Evolutionary conservation across 35 echinoderm and acorn worm species (phyloP).

Genomic region (Ptychodera flava): DNA sequence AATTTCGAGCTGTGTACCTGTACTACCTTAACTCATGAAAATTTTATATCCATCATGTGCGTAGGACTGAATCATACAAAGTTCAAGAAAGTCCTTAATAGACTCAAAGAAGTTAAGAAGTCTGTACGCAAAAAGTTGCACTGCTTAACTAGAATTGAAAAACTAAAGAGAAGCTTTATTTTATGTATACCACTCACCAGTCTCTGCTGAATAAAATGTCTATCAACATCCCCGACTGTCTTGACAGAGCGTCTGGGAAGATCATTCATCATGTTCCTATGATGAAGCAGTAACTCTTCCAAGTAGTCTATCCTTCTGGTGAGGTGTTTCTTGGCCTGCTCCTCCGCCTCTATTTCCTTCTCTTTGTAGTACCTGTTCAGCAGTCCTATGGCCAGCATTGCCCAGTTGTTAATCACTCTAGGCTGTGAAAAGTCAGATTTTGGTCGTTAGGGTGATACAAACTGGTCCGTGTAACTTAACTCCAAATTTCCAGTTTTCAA

Average conservation of each 20-base stretch:
- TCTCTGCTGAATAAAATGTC: neutral
- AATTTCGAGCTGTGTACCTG: too few species aligned
- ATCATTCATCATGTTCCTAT: constrained; percentile 48
- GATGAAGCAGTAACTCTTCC: constrained; percentile 56
- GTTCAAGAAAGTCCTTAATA: too few species aligned
- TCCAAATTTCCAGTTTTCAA: too few species aligned
- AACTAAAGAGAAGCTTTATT: too few species aligned
- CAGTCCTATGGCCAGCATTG: constrained; percentile 74
- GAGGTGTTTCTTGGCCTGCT: constrained; percentile 60
- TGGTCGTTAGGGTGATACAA: neutral
- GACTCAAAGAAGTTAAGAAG: too few species aligned
- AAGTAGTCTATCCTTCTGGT: constrained; percentile 60
- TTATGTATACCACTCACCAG: neutral
- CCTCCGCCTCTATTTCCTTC: constrained; percentile 53
- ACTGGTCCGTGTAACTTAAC: too few species aligned
- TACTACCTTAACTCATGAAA: too few species aligned
- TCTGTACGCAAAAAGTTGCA: too few species aligned
- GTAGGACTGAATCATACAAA: too few species aligned
- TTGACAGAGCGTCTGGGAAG: constrained; percentile 25
- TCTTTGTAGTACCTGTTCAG: constrained; percentile 71
- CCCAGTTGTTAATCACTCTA: constrained; percentile 67
- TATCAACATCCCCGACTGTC: neutral
- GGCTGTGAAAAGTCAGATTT: constrained; percentile 11
- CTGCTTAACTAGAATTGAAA: too few species aligned
- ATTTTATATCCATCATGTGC: too few species aligned